These are phyloP conservation scores for Ptychochromis oligacanthus DNA, from an alignment of 2,113 vertebrate genomes.

Conservation along the genomic window DNA sequence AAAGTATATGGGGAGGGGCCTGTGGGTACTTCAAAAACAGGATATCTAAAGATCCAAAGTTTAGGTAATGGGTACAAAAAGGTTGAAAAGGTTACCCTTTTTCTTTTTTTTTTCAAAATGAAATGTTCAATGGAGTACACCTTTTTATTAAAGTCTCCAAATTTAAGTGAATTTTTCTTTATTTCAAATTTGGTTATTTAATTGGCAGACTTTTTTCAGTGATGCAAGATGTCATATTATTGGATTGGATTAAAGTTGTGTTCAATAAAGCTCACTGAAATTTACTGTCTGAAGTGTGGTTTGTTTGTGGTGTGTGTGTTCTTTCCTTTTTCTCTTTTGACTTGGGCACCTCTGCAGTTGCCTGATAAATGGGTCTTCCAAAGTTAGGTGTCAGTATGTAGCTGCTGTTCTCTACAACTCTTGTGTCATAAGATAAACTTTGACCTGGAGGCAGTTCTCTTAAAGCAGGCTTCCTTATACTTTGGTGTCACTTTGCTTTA, in stretches of 20 bases:
- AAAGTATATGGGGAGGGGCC: conserved; percentile 41
- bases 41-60: conserved; percentile 46
- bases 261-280: conserved; percentile 88
- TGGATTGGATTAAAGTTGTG: conserved; percentile 63
- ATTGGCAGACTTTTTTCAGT: conserved; percentile 80
- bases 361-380: background rate
- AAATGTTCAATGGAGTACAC: conserved; percentile 48
- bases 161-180: conserved; percentile 67
- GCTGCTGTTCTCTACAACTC: background rate
- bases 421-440: background rate
- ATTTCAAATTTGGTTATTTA: conserved; percentile 56
- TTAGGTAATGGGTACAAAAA: conserved; percentile 57
- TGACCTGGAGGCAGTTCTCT: background rate
- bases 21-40: conserved; percentile 29
- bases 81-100: conserved; percentile 65
- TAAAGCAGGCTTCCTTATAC: background rate
- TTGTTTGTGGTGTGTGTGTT: background rate
- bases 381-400: background rate
- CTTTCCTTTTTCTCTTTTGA: background rate
- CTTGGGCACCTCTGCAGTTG: too few species aligned
- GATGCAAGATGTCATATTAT: conserved; percentile 70
- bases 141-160: conserved; percentile 50
- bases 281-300: conserved; percentile 44
- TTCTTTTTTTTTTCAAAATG: conserved; percentile 42
- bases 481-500: background rate